These are phyloP conservation scores for Erinaceus europaeus DNA, from an alignment of 2,113 vertebrate species.

Conservation along the genomic window DNA sequence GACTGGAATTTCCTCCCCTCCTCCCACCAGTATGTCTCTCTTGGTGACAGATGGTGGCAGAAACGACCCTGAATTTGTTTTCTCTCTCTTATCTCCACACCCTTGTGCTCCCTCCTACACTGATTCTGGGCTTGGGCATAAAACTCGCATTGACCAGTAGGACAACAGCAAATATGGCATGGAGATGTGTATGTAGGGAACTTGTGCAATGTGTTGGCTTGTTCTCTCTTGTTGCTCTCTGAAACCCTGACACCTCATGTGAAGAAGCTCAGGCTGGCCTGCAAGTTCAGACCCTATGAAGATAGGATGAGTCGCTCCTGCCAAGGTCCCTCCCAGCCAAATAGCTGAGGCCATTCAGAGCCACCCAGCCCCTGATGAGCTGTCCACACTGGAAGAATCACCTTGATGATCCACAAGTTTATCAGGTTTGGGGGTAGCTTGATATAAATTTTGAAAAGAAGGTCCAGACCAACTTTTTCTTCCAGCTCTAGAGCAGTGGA, in stretches of 20 bases:
- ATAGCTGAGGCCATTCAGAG: too few relatives aligned
- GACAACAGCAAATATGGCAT: neutral
- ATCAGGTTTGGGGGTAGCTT: neutral
- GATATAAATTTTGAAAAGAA: neutral
- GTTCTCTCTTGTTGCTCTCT: neutral
- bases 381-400: neutral
- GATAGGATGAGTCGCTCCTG: neutral
- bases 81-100: neutral
- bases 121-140: neutral
- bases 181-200: neutral
- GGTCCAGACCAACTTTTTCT: neutral
- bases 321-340: neutral
- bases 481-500: neutral
- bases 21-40: fast-evolving
- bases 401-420: neutral
- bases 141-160: neutral
- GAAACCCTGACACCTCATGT: neutral
- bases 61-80: neutral
- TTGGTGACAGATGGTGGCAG: neutral
- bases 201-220: neutral
- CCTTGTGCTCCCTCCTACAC: neutral
- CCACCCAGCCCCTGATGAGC: neutral
- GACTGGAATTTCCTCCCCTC: too few relatives aligned
- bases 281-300: neutral
- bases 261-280: neutral